Base-by-base conservation (phyloP, 2,888 invertebrate species). In the Didymodactylos carnosus region DNA sequence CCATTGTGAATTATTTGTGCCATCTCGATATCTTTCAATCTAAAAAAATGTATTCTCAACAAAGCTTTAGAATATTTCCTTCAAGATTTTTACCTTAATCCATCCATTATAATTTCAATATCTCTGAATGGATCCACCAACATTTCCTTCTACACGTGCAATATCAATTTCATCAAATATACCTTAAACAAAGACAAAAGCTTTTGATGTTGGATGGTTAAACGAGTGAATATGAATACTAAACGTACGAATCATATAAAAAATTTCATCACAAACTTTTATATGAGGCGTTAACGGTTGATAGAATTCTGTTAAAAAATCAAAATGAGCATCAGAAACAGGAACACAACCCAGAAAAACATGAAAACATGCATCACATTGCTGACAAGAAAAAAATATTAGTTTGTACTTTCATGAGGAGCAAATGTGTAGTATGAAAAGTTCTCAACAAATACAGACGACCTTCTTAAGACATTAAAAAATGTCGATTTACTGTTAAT, bases 381-480 rank as follows among this genome's bases (percentile, higher is more conserved):
- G n/a, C n/a, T n/a, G n/a, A n/a, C n/a, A n/a, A n/a, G n/a, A n/a
- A n/a, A n/a, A n/a, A n/a, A n/a, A n/a, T n/a, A n/a, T n/a, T n/a
- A n/a, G n/a, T n/a, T 35, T 35, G 29, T 62, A 62, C 62, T 62
- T 88, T 98, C 97, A 91, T 97, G 97, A 70, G 98, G 98, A 86
- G 97, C 95, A 83, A 99, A 98, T 84, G 98, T 99, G 87, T 98
- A 99, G 87, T 99, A 98, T 1, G 98, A 97, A 83, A 97, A 98
- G 84, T 98, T 98, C 83, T 97, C 98, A 72, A 98, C 98, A 73
- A 94, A 89, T 10, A 93, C 97, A 80, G 91, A 90, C 83, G 94
- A 94, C 84, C 97, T 94, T 40, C 98, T 99, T 77, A 99, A 86
- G 35, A 97, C 94, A 85, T 99, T 99, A 87, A 99, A 99, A 86